Conservation (phyloP, 2,797 vertebrate genomes). For the Chelon labrosus region DNA sequence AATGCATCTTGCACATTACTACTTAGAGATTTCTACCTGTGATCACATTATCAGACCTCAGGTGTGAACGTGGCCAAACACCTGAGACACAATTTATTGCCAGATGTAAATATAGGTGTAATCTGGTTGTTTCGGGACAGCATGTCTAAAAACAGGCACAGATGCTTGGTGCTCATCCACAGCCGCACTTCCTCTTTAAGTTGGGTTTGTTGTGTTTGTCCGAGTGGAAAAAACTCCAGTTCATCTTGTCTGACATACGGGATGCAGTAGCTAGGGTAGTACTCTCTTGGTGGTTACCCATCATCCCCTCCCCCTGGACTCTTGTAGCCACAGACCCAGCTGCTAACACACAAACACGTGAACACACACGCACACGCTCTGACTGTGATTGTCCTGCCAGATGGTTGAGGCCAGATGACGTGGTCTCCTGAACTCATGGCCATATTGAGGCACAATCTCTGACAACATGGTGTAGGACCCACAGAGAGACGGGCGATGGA, state of each 20-base stretch:
- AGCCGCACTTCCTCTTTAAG: slow-evolving; percentile 23
- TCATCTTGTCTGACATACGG: slow-evolving; percentile 62
- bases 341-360: slow-evolving; percentile 35
- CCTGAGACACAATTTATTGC: neutral
- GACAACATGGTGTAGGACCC: slow-evolving; percentile 27
- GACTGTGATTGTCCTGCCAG: slow-evolving; percentile 75
- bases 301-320: slow-evolving; percentile 52
- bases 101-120: neutral
- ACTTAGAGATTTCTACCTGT: neutral
- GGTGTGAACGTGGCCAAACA: neutral
- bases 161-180: neutral
- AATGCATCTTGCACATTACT: no score
- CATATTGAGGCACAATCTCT: slow-evolving; percentile 48
- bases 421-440: slow-evolving; percentile 65
- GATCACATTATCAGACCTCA: neutral
- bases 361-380: slow-evolving; percentile 29
- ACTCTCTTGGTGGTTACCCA: slow-evolving; percentile 45
- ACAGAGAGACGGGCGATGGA: slow-evolving; percentile 1
- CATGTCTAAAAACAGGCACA: neutral
- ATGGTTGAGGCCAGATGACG: slow-evolving; percentile 72
- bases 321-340: slow-evolving; percentile 43
- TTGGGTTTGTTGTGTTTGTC: slow-evolving; percentile 28
- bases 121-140: neutral
- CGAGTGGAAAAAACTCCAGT: slow-evolving; percentile 20
- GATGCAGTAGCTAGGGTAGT: slow-evolving; percentile 34